Conservation (phyloP, 2,113 vertebrate genomes). For the human region GRCh38 chr11:10913001-10913500, state of each 20-base stretch:
- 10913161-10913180: conserved; percentile 27
- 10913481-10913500: conserved; percentile 31
- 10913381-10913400: conserved; percentile 44
- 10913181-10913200: conserved; percentile 44
- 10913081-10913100: conserved; percentile 12
- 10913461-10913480: conserved; percentile 49
- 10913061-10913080: conserved; percentile 27
- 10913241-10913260: conserved; percentile 21
- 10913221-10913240: conserved; percentile 49
- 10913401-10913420: conserved; percentile 4
- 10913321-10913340: background rate
- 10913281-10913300: background rate
- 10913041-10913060: background rate
- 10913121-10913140: conserved; percentile 52
- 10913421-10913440: background rate
- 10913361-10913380: background rate
- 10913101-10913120: conserved; percentile 42
- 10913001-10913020: background rate
- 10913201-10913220: conserved; percentile 17
- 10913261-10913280: conserved; percentile 58
- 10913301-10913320: background rate
- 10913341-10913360: background rate
- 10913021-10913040: background rate
- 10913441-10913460: conserved; percentile 48
- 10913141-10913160: background rate